phyloP scores from a whole-genome alignment of 1,140 invertebrate species.

The Cydia fagiglandana region DNA sequence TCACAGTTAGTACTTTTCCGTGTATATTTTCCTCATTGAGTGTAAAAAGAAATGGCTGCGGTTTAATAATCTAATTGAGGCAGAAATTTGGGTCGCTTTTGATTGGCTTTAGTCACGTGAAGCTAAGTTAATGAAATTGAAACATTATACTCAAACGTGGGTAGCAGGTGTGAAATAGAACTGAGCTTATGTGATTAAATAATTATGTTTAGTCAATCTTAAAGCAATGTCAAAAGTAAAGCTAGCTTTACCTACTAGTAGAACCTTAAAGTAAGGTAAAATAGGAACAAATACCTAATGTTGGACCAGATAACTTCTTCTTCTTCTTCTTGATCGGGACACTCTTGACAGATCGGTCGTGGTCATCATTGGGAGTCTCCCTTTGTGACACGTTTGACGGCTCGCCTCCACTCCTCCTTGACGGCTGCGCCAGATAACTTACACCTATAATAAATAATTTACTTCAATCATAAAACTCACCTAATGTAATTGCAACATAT shows the following conservation, averaged over 20 bases:
- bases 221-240: not conserved
- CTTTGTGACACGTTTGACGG: too few relatives aligned
- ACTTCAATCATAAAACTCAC: too few relatives aligned
- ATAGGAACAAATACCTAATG: too few relatives aligned
- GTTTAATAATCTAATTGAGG: constrained; percentile 5
- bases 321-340: too few relatives aligned
- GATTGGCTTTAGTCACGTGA: constrained; percentile 20
- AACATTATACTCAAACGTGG: not conserved
- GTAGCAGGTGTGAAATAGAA: not conserved
- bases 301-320: too few relatives aligned
- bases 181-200: not conserved
- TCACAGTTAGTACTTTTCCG: not conserved
- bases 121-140: not conserved
- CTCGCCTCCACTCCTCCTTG: too few relatives aligned
- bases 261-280: too few relatives aligned
- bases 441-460: too few relatives aligned
- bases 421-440: too few relatives aligned
- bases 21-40: not conserved
- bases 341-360: too few relatives aligned
- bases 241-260: not conserved
- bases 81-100: constrained; percentile 4
- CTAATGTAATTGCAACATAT: too few relatives aligned
- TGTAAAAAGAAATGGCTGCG: not conserved
- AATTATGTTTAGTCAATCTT: not conserved
- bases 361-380: too few relatives aligned